These are phyloP conservation scores for Heliothis virescens DNA, from an alignment of 1,140 invertebrate species.

Conservation along the genomic window DNA sequence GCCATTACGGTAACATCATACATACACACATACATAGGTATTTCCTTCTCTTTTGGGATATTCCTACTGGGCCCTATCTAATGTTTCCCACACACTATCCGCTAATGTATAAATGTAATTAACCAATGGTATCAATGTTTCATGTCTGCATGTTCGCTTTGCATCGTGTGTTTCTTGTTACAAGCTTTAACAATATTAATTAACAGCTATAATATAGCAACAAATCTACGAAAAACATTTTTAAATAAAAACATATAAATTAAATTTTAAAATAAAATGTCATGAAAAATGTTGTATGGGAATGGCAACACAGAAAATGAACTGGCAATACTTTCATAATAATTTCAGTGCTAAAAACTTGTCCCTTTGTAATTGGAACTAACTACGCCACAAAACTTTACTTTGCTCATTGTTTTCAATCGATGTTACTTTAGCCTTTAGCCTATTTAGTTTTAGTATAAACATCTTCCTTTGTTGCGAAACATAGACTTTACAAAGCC, in stretches of 20 bases:
- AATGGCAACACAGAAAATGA: slow-evolving; percentile 32
- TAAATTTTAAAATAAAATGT: neutral
- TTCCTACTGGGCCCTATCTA: neutral
- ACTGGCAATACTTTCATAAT: neutral
- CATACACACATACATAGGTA: neutral
- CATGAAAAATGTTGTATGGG: neutral
- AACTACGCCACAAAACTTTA: slow-evolving; percentile 10
- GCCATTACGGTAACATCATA: neutral
- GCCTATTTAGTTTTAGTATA: slow-evolving; percentile 1
- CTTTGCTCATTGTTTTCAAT: slow-evolving; percentile 11
- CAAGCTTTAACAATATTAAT: slow-evolving; percentile 43
- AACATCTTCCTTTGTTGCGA: slow-evolving; percentile 10
- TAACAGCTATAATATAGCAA: slow-evolving; percentile 3
- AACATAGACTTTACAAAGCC: neutral
- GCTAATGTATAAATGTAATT: slow-evolving; percentile 37
- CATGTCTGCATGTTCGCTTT: slow-evolving; percentile 61
- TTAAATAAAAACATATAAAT: neutral
- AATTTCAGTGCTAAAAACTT: slow-evolving; percentile 10
- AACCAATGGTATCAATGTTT: slow-evolving; percentile 28
- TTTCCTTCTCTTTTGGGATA: slow-evolving; percentile 24
- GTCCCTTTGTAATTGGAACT: neutral
- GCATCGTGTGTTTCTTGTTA: slow-evolving; percentile 56
- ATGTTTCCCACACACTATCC: slow-evolving; percentile 25
- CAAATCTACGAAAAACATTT: slow-evolving; percentile 50
- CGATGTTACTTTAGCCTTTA: too few species aligned